These are phyloP conservation scores for Cavia porcellus DNA, from an alignment of 2,113 vertebrate species.

Conservation along the genomic window DNA sequence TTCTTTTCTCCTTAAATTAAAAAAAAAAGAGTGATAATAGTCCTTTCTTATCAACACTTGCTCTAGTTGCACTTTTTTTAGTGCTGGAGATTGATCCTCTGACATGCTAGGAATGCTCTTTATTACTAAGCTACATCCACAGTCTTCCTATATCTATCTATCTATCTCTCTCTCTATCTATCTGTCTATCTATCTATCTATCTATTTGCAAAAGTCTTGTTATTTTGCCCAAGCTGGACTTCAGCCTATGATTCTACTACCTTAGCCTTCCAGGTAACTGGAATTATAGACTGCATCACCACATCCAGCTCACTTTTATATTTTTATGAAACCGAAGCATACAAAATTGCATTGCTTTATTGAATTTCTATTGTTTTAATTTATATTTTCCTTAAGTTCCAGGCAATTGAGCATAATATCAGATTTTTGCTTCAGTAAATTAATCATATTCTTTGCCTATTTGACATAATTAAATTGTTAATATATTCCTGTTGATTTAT, in stretches of 20 bases:
- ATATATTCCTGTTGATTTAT: background rate
- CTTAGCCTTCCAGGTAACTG: background rate
- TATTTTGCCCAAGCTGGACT: background rate
- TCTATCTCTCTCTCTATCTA: too few relatives aligned
- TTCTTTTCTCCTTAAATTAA: too few relatives aligned
- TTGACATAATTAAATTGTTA: background rate
- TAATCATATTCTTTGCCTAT: background rate
- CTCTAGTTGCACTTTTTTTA: background rate
- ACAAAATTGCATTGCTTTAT: background rate
- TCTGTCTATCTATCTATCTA: background rate
- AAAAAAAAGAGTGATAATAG: background rate
- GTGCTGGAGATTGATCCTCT: background rate
- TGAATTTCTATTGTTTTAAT: background rate
- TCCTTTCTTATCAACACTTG: slow-evolving; percentile 8
- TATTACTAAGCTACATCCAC: background rate
- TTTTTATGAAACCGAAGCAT: background rate
- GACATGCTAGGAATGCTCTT: background rate
- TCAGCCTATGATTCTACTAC: background rate
- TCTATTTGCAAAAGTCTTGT: background rate
- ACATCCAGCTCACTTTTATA: background rate
- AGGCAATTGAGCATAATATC: background rate
- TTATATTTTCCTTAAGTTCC: background rate
- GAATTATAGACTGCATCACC: background rate
- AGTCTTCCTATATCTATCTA: too few relatives aligned
- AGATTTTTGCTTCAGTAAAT: background rate